Base-by-base conservation (phyloP, 2,113 vertebrate species). In the Pollachius pollachius region DNA sequence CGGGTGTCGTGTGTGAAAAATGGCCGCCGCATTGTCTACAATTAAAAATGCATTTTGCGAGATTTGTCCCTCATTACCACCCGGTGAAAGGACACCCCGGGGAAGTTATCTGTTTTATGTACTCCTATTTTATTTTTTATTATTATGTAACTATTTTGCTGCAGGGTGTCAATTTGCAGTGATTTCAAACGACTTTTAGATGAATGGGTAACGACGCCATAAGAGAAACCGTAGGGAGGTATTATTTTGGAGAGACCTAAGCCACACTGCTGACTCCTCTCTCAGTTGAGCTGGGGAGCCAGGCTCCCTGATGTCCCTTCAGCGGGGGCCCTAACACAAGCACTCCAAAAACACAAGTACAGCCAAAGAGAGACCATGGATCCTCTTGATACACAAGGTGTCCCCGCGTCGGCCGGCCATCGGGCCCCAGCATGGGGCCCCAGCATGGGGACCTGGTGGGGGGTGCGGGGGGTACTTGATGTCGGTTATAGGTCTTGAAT, bases 31-130 rank as follows among this genome's bases (percentile, higher is more conserved):
- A 77, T 81, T 69, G 69, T 80, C 85, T n/a, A 82, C 74, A 84
- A 89, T 89, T 90, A 85, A 86, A 89, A 89, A 80, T 77, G 81
- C 84, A 88, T 89, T 82, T 75, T 69, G 64, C 62, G 77, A 67
- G 75, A 83, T 86, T 79, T 76, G 69, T 13, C 60, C 21, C 72
- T 79, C 73, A 75, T 86, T 82, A 83, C 72, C 64, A 30, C 69
- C 62, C 37, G 65, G 52, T 21, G 54, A 57, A n/a, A 57, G 54
- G 54, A 57, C 54, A 57, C 16, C 5, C 54, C n/a, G 1, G 54
- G 54, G 15, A 48, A 34, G 30, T 34, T 5, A 34, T 34, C 30
- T 34, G 30, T 34, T 34, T 34, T 34, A 34, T 34, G 30, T 34
- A 34, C 30, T 34, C 6, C 30, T 34, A 34, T 34, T 34, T 34